Evolutionary conservation across 2,113 vertebrate species (phyloP).

Genomic region (Heterotilapia buettikoferi): DNA sequence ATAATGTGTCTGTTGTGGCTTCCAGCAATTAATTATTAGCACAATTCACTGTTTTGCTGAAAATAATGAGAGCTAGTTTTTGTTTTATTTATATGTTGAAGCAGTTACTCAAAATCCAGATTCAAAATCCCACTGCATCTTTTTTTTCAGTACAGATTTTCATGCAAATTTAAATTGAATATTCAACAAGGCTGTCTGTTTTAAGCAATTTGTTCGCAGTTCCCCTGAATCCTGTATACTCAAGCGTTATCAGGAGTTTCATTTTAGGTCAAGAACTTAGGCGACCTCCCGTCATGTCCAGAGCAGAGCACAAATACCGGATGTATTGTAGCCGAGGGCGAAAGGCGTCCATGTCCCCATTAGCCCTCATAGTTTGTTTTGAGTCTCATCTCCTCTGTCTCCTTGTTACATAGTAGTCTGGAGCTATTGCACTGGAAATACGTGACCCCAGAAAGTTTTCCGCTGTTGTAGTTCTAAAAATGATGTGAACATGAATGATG

Average conservation of each 20-base stretch:
- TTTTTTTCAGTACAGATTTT: neutral
- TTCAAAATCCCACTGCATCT: neutral
- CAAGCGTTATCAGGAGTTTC: neutral
- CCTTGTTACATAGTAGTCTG: constrained; percentile 1
- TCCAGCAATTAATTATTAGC: neutral
- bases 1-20: neutral
- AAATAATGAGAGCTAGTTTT: neutral
- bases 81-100: neutral
- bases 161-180: neutral
- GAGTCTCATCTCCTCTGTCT: constrained; percentile 47
- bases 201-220: neutral
- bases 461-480: neutral
- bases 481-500: neutral
- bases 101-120: neutral
- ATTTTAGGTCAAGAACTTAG: neutral
- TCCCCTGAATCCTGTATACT: neutral
- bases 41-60: neutral
- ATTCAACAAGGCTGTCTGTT: neutral
- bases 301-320: neutral
- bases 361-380: neutral
- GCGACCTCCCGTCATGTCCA: neutral
- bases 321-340: constrained; percentile 4
- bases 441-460: neutral
- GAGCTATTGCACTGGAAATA: neutral
- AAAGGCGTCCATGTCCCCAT: constrained; percentile 8